Conservation (phyloP, 1,140 invertebrate species). For the Megalonaias nervosa region DNA sequence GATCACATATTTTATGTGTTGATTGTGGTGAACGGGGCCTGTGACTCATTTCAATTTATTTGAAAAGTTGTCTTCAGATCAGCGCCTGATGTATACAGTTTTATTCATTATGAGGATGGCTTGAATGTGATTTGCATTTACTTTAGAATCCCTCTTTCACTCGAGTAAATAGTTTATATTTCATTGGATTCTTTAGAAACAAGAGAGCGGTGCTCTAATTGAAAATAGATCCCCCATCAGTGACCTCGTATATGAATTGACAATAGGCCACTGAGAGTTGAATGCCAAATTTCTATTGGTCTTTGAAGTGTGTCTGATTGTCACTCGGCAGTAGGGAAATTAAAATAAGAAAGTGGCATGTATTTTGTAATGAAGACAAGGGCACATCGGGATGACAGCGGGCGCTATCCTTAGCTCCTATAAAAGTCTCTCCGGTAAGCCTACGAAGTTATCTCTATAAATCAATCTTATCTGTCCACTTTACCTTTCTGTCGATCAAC, state of each 20-base stretch:
- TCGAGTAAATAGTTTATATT: constrained; percentile 46
- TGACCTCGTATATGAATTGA: constrained; percentile 48
- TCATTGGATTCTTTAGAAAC: constrained; percentile 43
- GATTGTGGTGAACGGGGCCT: constrained; percentile 46
- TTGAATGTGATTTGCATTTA: constrained; percentile 32
- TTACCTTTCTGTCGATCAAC: too few relatives aligned
- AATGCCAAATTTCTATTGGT: constrained; percentile 48
- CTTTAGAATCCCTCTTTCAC: constrained; percentile 24
- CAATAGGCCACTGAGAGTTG: constrained; percentile 45
- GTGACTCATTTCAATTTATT: constrained; percentile 30
- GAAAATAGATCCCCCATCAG: constrained; percentile 41
- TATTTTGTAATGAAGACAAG: constrained; percentile 36
- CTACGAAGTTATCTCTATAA: too few relatives aligned
- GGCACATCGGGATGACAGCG: constrained; percentile 30
- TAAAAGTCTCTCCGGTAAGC: constrained; percentile 26
- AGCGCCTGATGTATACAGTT: constrained; percentile 32
- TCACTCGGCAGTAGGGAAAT: constrained; percentile 43
- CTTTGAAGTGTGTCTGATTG: constrained; percentile 51
- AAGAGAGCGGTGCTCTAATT: constrained; percentile 46
- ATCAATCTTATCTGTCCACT: too few relatives aligned
- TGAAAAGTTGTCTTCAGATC: constrained; percentile 22
- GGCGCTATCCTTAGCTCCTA: constrained; percentile 18
- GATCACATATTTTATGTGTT: constrained; percentile 62
- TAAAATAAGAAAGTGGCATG: constrained; percentile 51
- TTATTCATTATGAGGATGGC: constrained; percentile 37